A percentile compares a stretch with the other conserved stretches of the same genome.
Conservation (phyloP, 2,888 invertebrate genomes). For the Agrochola macilenta region DNA sequence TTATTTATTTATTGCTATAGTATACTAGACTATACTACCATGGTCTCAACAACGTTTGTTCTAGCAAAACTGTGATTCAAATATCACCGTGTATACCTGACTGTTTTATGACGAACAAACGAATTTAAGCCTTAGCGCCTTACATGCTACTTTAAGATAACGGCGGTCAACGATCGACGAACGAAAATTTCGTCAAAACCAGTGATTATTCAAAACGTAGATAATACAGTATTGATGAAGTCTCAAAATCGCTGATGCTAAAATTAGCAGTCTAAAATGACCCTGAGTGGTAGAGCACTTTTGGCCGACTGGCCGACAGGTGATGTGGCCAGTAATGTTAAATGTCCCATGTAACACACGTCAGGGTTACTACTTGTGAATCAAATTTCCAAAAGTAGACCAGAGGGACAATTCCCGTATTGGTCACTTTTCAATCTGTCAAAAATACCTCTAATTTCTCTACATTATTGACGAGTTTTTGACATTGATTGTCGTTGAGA, state of each 20-base stretch:
- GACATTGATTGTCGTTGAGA: neutral
- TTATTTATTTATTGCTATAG: too few species aligned
- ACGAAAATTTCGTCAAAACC: neutral
- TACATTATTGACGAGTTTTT: neutral
- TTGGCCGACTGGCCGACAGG: neutral
- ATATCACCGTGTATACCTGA: too few species aligned
- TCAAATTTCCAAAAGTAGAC: too few species aligned
- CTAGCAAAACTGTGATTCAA: too few species aligned
- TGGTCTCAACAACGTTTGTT: too few species aligned
- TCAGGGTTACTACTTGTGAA: neutral
- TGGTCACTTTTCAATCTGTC: neutral
- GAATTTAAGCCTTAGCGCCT: neutral
- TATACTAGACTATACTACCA: too few species aligned
- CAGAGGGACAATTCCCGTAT: neutral
- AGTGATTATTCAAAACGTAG: neutral
- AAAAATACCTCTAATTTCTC: neutral
- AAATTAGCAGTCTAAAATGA: neutral
- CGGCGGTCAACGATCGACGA: too few species aligned
- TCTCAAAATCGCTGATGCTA: neutral
- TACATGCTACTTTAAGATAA: too few species aligned
- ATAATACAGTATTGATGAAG: neutral
- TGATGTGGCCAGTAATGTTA: too few species aligned
- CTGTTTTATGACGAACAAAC: too few species aligned
- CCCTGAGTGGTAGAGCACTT: neutral
- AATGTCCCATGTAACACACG: neutral